Conservation (phyloP, 2,797 vertebrate genomes). For the Cynodonichthys magdalenae region DNA sequence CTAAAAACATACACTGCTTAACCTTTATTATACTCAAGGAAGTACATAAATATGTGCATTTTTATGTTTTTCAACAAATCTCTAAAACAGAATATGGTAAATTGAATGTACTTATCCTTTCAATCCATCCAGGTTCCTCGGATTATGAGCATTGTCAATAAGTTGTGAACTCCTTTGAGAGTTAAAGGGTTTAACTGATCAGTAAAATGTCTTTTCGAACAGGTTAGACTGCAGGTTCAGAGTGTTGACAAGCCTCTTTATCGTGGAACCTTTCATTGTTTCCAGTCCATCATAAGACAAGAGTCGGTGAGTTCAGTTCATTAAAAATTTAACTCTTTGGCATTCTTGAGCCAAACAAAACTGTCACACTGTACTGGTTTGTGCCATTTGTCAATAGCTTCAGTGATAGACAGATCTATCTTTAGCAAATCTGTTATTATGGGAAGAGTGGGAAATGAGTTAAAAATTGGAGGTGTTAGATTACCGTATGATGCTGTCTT, state of each 20-base stretch:
- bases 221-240: slow-evolving; percentile 98
- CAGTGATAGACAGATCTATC: no score
- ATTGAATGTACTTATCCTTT: no score
- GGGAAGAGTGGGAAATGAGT: no score
- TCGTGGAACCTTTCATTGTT: slow-evolving; percentile 93
- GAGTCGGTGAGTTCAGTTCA: slow-evolving; percentile 84
- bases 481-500: no score
- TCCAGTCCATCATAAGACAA: slow-evolving; percentile 93
- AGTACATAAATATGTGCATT: not conserved
- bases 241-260: slow-evolving; percentile 90
- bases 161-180: not conserved
- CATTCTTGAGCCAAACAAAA: no score
- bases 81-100: not conserved
- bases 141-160: not conserved
- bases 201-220: slow-evolving; percentile 40
- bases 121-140: no score
- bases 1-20: not conserved
- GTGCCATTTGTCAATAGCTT: no score
- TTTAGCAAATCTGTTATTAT: no score
- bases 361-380: no score
- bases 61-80: not conserved
- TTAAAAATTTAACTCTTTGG: no score
- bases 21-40: not conserved
- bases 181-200: not conserved
- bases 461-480: no score